Base-by-base conservation (phyloP, 2,113 vertebrate genomes). In the Pseudorectes ferrugineus region DNA sequence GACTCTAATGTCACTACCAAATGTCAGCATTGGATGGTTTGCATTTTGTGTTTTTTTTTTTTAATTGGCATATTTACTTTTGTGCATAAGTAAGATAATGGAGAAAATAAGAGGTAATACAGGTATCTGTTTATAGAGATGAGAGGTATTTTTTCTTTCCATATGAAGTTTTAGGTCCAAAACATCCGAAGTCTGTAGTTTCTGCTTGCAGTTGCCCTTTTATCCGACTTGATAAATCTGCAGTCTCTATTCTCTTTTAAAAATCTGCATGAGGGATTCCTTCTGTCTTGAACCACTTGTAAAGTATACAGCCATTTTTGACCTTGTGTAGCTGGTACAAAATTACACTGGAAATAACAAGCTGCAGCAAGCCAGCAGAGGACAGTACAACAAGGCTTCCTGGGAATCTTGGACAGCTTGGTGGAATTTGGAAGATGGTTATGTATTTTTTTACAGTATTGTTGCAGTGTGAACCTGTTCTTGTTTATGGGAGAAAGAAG, bases 191-290 rank as follows among this genome's bases (percentile, higher is more conserved):
- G 95, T 88, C 87, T 96, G 71, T 97, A 96, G 95, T 96, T 96
- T 96, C 96, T 92, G 95, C 93, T 97, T 97, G 92, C 95, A 96
- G 92, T 96, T 97, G 91, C 95, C 92, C 95, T 95, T 96, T 97
- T 96, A 95, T 93, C 94, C 95, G 91, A 90, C 96, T 93, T 95
- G 78, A 88, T 97, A 95, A 95, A 94, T 93, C 94, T 96, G 85
- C 94, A 95, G 92, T 96, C 92, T 94, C 93, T 94, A 95, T 94
- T 85, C 88, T 96, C 93, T 96, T 92, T 97, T 93, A 92, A 97
- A 97, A 96, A 96, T 95, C 96, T 96, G 94, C 96, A 86, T 97
- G 96, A 97, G 96, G 94, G 96, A 97, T 97, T 91, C 94, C 93
- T 97, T 89, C 95, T 97, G 95, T 96, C 95, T 85, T 95, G 95